Evolutionary conservation across 1,140 invertebrate species (phyloP).

Genomic region (Aphis craccivora): DNA sequence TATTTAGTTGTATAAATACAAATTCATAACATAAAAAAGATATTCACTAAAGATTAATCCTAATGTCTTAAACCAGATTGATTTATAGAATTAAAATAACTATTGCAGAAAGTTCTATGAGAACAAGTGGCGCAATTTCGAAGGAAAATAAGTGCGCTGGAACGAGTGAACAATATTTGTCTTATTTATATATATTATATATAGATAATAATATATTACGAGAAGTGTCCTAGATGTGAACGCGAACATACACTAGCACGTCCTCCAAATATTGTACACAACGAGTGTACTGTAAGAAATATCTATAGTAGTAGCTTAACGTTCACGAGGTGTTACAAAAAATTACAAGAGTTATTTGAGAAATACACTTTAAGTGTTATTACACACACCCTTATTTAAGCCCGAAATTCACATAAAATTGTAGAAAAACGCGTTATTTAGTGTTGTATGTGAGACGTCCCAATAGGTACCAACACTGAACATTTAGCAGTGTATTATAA

Average conservation of each 20-base stretch:
- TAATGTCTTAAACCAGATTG: neutral
- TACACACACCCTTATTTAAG: neutral
- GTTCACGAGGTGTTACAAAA: conserved; percentile 2
- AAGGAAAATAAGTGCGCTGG: neutral
- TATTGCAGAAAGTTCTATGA: neutral
- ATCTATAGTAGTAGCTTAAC: neutral
- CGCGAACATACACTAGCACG: neutral
- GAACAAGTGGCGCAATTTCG: neutral
- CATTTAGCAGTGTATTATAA: neutral
- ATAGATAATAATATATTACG: neutral
- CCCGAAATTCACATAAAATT: neutral
- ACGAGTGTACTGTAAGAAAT: neutral
- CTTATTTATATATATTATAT: neutral
- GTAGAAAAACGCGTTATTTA: neutral
- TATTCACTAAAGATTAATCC: neutral
- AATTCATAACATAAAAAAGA: neutral
- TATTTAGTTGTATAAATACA: too few relatives aligned
- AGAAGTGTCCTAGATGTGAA: neutral
- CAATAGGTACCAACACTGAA: neutral
- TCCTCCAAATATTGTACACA: neutral
- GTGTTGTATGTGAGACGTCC: neutral
- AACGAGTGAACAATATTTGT: neutral
- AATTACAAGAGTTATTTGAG: conserved; percentile 11
- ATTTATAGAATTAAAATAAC: neutral
- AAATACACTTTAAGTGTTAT: neutral